phyloP scores from a whole-genome alignment of 2,888 invertebrate genomes.

The Agrypnus murinus region DNA sequence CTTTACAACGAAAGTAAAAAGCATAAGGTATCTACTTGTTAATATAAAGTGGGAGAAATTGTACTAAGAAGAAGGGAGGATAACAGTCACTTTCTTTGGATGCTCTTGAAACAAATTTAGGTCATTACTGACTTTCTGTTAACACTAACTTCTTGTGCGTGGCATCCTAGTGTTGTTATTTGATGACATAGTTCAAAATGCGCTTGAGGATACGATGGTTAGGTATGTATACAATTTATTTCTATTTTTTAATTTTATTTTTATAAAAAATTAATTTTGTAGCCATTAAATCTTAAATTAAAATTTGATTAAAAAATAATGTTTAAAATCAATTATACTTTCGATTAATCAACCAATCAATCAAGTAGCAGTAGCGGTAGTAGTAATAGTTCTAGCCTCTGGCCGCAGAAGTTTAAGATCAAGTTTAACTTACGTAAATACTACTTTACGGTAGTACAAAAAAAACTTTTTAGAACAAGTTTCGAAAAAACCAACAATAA shows the following conservation, averaged over 20 bases:
- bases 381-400: too few species aligned
- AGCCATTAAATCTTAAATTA: background rate
- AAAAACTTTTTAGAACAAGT: too few species aligned
- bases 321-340: too few species aligned
- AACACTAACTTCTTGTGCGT: constrained; percentile 52
- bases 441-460: too few species aligned
- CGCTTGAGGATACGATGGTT: constrained; percentile 52
- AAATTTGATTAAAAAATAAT: background rate
- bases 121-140: constrained; percentile 68
- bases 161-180: constrained; percentile 44
- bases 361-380: too few species aligned
- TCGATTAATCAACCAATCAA: too few species aligned
- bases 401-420: too few species aligned
- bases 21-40: constrained; percentile 57
- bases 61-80: constrained; percentile 63
- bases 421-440: too few species aligned
- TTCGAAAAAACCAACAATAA: too few species aligned
- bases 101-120: constrained; percentile 67
- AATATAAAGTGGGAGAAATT: constrained; percentile 68
- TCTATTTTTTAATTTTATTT: background rate
- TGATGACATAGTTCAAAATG: constrained; percentile 49
- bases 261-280: background rate
- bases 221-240: constrained; percentile 39
- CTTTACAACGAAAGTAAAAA: constrained; percentile 68
- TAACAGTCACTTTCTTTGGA: constrained; percentile 69